Evolutionary conservation across 2,797 vertebrate species (phyloP), one percentile per base, ranked within the genome.

Genomic region (Aeoliscus strigatus): DNA sequence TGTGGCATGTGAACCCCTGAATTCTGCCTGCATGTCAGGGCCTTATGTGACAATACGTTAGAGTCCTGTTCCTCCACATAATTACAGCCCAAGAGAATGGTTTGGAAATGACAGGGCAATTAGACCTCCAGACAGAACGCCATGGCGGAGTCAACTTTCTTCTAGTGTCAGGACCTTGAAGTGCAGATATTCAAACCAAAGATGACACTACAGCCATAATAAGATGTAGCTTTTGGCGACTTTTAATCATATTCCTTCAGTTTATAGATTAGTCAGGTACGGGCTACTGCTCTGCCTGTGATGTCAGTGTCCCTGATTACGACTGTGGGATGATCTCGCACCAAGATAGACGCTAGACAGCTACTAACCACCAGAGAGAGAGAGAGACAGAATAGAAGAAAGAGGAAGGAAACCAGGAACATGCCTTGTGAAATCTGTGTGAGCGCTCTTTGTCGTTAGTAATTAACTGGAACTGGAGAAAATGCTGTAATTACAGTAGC

Each of bases 31-130:
- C 38, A 37, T 36, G 48, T 62, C 54, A 64, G 21, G 25, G 9
- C 28, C 52, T 67, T 40, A 21, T 57, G 50, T 13, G 45, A 70
- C 38, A 42, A 51, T 50, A 40, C 2, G 21, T 21, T 51, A 51
- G 44, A 66, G 27, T 47, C 23, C 39, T 72, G 48, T 66, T 74
- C 51, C 60, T 64, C 37, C 32, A 40, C 51, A 37, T 83, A 86
- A 89, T 87, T 86, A 81, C 39, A 85, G 72, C 64, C 32, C 76
- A 27, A 48, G 62, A 70, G 61, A 82, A 77, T 40, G 63, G 74
- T 73, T 80, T 75, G 77, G 51, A 73, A 83, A 81, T 47, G 62
- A 80, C 70, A 55, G 68, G n/a, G 75, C 81, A 86, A 86, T 84
- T 85, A 86, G 70, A 52, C 56, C 29, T 60, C 59, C 61, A 80